A percentile compares a stretch with the other conserved stretches of the same genome.
Evolutionary conservation across 2,797 vertebrate genomes (phyloP).

Genomic region (Mormyrus hasselquistii): DNA sequence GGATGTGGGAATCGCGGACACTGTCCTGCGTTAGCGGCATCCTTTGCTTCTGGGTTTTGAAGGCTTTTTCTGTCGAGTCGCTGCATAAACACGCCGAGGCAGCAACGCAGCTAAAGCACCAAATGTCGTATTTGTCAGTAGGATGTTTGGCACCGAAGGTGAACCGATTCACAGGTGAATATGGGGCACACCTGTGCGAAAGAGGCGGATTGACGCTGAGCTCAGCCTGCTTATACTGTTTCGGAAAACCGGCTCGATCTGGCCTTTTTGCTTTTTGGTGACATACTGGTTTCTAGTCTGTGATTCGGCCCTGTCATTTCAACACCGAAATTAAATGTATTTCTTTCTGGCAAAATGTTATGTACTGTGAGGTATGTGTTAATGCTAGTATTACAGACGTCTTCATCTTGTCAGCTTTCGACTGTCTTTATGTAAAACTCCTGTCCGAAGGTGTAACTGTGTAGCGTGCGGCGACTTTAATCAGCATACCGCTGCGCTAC

Average conservation of each 20-base stretch:
- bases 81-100: not conserved
- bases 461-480: not conserved
- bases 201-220: not conserved
- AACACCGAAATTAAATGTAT: not conserved
- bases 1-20: constrained; percentile 23
- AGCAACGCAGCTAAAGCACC: not conserved
- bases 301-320: not conserved
- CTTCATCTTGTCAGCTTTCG: not conserved
- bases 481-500: not conserved
- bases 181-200: not conserved
- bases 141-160: constrained; percentile 37
- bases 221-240: not conserved
- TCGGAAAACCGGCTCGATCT: not conserved
- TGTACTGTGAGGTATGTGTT: not conserved
- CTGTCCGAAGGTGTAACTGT: not conserved
- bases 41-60: not conserved
- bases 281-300: not conserved
- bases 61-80: not conserved
- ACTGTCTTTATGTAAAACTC: not conserved
- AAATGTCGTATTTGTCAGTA: constrained; percentile 24
- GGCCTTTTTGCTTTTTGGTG: not conserved
- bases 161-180: constrained; percentile 25
- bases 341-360: not conserved
- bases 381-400: not conserved
- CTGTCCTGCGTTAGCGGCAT: not conserved